Evolutionary conservation across 2,888 invertebrate species (phyloP), one percentile per base, ranked within the genome.

Genomic region (Dicroscelio sp.): DNA sequence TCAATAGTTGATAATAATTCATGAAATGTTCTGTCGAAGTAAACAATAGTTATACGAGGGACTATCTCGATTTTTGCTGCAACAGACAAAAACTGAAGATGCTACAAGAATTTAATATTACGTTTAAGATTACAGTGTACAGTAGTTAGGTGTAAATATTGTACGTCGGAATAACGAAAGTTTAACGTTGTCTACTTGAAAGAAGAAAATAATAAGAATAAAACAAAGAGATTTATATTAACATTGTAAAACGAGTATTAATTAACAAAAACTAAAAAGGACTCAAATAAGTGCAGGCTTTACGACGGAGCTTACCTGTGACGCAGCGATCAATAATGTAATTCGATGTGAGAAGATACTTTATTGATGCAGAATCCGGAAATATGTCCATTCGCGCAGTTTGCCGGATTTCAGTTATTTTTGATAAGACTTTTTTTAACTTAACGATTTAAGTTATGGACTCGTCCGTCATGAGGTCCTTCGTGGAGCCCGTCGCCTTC

Each of bases 71-170:
- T 73, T 87, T 86, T 87, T 67, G 82, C 86, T 71, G 84, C 67
- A 87, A 76, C 79, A 87, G 82, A 89, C 75, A 84, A 80, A 83
- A 89, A 83, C 88, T 89, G 91, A 91, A 80, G 63, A 89, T 91
- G 87, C 86, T 89, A 91, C 89, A 91, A 89, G 89, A 91, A 89
- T 86, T 89, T 89, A 89, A 86, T 87, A 87, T 91, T 60, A 60
- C 87, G 88, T 92, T 86, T 92, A 91, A 91, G 86, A 91, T 88
- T 88, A 88, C 67, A 79, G 85, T 92, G 92, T 92, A 92, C 88
- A 87, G 76, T 92, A 95, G 95, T 89, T 95, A 95, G 94, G 94
- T 95, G 95, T 95, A 95, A 92, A 90, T 92, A 79, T 84, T 90
- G 80, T 83, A 91, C 86, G 91, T 93, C 90, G 92, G 88, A 90